Conservation (phyloP, 2,888 invertebrate species). For the Orthonevra nobilis region DNA sequence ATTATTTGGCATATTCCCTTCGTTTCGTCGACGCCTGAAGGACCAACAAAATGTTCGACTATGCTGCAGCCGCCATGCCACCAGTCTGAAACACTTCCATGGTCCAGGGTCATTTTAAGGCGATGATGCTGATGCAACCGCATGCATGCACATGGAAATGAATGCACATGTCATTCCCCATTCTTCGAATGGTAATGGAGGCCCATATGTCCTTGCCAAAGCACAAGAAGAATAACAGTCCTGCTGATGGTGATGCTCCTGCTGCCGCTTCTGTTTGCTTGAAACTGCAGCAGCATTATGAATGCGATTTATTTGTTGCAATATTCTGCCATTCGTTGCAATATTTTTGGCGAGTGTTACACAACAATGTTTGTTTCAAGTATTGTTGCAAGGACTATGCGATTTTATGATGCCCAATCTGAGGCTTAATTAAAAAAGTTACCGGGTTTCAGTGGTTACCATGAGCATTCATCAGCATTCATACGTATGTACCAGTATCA, state of each 20-base stretch:
- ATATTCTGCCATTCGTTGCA: slow-evolving; percentile 59
- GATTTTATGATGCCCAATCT: slow-evolving; percentile 31
- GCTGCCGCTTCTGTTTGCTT: neutral
- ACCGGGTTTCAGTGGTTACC: slow-evolving; percentile 29
- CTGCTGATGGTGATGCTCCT: neutral
- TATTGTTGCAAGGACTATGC: too few relatives aligned
- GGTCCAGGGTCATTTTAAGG: slow-evolving; percentile 44
- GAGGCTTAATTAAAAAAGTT: slow-evolving; percentile 66
- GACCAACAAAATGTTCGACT: neutral
- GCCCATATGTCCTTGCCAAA: slow-evolving; percentile 66
- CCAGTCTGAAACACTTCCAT: neutral
- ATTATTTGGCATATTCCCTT: slow-evolving; percentile 64
- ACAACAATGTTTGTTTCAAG: slow-evolving; percentile 51
- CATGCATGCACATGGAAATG: slow-evolving; percentile 60
- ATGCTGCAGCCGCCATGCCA: neutral
- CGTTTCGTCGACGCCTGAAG: neutral
- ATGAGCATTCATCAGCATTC: slow-evolving; percentile 28
- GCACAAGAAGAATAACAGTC: slow-evolving; percentile 47
- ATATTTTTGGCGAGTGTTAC: slow-evolving; percentile 49
- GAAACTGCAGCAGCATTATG: slow-evolving; percentile 48
- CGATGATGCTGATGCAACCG: slow-evolving; percentile 66
- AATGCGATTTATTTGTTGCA: slow-evolving; percentile 70
- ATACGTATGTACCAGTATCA: too few relatives aligned
- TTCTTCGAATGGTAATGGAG: slow-evolving; percentile 61
- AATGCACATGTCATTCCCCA: slow-evolving; percentile 59